Base-by-base conservation (phyloP, 2,797 vertebrate species). In the Girardinus metallicus region DNA sequence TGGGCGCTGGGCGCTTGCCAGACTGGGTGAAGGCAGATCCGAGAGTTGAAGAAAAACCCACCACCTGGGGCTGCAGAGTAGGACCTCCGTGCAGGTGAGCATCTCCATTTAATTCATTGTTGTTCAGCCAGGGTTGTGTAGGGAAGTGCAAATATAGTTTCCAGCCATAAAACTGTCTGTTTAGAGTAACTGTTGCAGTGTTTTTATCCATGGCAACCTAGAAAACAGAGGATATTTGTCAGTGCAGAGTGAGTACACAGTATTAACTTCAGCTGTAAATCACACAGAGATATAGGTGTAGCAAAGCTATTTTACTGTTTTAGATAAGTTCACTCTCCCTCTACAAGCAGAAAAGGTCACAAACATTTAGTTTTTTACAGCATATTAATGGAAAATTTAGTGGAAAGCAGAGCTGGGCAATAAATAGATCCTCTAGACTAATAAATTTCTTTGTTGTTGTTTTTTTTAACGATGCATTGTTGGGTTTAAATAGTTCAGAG, bases 31-130 rank as follows among this genome's bases (percentile, higher is more conserved):
- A 86, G 88, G 85, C 74, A 88, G 68, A 82, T 75, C 86, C 47
- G 75, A 79, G 71, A 89, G 83, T 90, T 77, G 91, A 41, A 64
- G 62, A 64, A 71, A 82, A 78, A 78, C 70, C 70, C 76, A 83
- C 84, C 78, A 55, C 87, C 88, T 82, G 83, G 86, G 85, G 85
- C 90, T 81, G 88, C 93, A 90, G 92, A 92, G 89, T 90, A 93
- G 95, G 91, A 95, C 94, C 93, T 95, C 90, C 86, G 89, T 83
- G 92, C 92, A 96, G 96, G 95, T 95, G 87, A 93, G 93, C 21
- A 29, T 46, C 73, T 68, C 47, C 4, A 2, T 34, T 76, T 26
- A 8, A 34, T 47, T 29, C 16, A 7, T 60, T 60, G 4, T n/a
- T 78, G n/a, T 73, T 10, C 6, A 41, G 57, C 55, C 18, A 44